Evolutionary conservation across 2,888 invertebrate species (phyloP).

Genomic region (Gandaritis pyraliata): DNA sequence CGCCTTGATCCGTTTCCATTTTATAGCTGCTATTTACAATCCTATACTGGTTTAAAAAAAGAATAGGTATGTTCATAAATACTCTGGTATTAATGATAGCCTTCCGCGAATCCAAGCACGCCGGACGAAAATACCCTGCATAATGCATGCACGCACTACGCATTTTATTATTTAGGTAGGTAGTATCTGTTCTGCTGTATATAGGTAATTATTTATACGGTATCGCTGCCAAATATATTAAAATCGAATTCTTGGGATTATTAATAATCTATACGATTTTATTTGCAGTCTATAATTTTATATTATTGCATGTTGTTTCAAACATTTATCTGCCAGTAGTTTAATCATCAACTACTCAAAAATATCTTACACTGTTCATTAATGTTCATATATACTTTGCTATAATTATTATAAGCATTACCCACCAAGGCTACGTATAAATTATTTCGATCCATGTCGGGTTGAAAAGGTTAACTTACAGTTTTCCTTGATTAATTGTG

Average conservation of each 20-base stretch:
- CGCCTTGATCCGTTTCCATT: slow-evolving; percentile 70
- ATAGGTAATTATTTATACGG: slow-evolving; percentile 29
- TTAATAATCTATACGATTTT: slow-evolving; percentile 9
- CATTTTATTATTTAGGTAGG: slow-evolving; percentile 24
- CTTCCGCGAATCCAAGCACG: slow-evolving; percentile 42
- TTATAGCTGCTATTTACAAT: slow-evolving; percentile 45
- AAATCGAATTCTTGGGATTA: slow-evolving; percentile 34
- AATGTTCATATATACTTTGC: too few species aligned
- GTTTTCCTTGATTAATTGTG: slow-evolving; percentile 39
- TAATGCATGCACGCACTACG: slow-evolving; percentile 32
- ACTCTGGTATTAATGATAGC: slow-evolving; percentile 38
- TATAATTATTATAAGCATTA: too few species aligned
- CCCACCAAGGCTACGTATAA: too few species aligned
- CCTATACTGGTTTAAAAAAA: slow-evolving; percentile 44
- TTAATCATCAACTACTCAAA: too few species aligned
- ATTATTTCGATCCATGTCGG: slow-evolving; percentile 13
- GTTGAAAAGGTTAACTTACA: slow-evolving; percentile 23
- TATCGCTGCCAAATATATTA: slow-evolving; percentile 37
- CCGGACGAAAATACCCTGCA: slow-evolving; percentile 40
- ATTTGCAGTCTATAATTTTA: slow-evolving; percentile 1
- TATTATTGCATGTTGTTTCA: neutral
- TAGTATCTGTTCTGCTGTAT: slow-evolving; percentile 20
- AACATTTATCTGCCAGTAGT: neutral
- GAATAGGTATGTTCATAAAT: slow-evolving; percentile 38
- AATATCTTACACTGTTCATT: too few species aligned